These are phyloP conservation scores for Tenthredo mesomela DNA, from an alignment of 2,888 invertebrate genomes.

Conservation along the genomic window DNA sequence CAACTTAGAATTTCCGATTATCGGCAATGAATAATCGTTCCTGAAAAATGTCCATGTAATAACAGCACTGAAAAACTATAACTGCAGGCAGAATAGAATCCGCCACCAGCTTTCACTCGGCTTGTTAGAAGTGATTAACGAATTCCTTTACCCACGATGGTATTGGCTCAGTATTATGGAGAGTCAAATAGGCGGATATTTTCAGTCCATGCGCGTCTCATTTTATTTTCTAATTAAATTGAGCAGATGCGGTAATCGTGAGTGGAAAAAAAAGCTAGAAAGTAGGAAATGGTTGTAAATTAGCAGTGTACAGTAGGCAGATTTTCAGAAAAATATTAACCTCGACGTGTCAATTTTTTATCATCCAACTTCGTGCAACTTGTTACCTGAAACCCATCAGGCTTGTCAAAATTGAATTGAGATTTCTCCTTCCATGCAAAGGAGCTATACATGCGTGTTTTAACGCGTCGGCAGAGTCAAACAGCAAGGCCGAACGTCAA, in stretches of 20 bases:
- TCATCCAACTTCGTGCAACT: not conserved
- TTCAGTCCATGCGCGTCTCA: not conserved
- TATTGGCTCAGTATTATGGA: not conserved
- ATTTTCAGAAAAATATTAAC: not conserved
- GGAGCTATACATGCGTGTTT: constrained; percentile 17
- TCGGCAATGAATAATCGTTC: constrained; percentile 9
- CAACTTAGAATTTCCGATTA: not conserved
- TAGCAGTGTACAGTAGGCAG: not conserved
- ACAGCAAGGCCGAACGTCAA: constrained; percentile 36
- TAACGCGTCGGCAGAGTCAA: constrained; percentile 42
- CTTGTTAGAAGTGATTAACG: not conserved
- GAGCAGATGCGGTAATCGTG: not conserved
- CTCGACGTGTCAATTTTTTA: not conserved
- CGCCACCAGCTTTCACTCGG: not conserved
- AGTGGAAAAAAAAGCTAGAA: no score
- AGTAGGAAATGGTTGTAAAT: not conserved
- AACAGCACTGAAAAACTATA: constrained; percentile 9
- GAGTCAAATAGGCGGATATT: not conserved
- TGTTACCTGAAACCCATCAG: constrained; percentile 1
- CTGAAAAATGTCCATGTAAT: not conserved
- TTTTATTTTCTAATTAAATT: not conserved
- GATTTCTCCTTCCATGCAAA: constrained; percentile 23
- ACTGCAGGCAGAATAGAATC: not conserved
- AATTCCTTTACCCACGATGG: constrained; percentile 7
- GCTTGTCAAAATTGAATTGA: constrained; percentile 14